Evolutionary conservation across 2,113 vertebrate species (phyloP), one percentile per base, ranked within the genome.

Genomic region (western clawed frog (Xenopus tropicalis)): DNA sequence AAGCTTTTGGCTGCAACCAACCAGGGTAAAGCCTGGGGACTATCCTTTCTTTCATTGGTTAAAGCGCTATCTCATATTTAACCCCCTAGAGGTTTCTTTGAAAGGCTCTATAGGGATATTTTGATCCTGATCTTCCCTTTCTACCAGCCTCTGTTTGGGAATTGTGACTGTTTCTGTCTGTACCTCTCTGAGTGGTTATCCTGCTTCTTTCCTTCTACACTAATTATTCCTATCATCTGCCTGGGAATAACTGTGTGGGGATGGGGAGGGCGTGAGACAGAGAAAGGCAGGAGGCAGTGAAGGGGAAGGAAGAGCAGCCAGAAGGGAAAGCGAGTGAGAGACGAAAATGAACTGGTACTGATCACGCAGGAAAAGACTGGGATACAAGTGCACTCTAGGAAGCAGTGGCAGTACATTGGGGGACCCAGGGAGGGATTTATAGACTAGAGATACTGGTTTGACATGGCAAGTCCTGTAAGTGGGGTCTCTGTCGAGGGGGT

Each of bases 1-100:
- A 57, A 75, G 46, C 22, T 63, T 75, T 75, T 68, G 52, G 29
- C 65, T 62, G 11, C 21, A 25, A n/a, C 64, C 57, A 75, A 68
- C 56, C 56, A 46, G 23, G 22, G 7, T 11, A 21, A 11, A 46
- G 19, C 48, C 11, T 72, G 70, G 23, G n/a, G 37, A 17, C 14
- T 59, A 14, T 21, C 29, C 20, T 46, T 43, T 4, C 37, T 68
- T 37, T 16, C 37, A 61, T 21, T 61, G 56, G 72, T 61, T 51
- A 61, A 61, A 14, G 5, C 23, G 1, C 11, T 14, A 51, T 66
- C 23, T 23, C 29, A 19, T 74, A 25, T 66, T 66, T 67, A 74
- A 61, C 64, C 54, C 72, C 19, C 46, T 61, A 42, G 16, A 21
- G 25, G 22, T 22, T 21, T 1, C 58, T 20, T 24, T 20, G 29